Conservation (phyloP, 2,113 vertebrate species). For the Sander vitreus region DNA sequence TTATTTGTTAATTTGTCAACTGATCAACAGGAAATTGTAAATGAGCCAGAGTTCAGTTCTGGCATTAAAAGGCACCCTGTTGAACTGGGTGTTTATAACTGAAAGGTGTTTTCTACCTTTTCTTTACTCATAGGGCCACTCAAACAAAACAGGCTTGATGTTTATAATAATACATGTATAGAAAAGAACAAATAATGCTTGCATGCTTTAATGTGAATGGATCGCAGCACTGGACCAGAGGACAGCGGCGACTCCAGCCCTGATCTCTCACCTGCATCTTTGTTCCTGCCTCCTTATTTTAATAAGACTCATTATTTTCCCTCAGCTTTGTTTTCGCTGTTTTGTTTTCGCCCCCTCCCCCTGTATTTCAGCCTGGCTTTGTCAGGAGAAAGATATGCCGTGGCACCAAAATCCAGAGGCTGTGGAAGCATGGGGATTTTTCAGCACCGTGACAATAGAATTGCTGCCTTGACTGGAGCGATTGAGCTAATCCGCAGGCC, state of each 20-base stretch:
- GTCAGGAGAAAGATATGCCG: constrained; percentile 96
- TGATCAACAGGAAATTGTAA: constrained; percentile 24
- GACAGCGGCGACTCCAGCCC: constrained; percentile 87
- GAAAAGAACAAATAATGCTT: constrained; percentile 11
- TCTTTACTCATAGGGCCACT: constrained; percentile 5
- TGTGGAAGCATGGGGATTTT: constrained; percentile 95
- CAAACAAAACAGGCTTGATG: constrained; percentile 38
- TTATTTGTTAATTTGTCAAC: constrained; percentile 5
- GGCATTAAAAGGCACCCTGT: constrained; percentile 29
- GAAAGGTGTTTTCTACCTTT: constrained; percentile 39
- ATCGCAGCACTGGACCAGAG: constrained; percentile 79
- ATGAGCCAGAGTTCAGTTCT: not conserved
- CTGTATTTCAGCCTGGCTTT: constrained; percentile 92
- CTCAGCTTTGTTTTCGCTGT: constrained; percentile 89
- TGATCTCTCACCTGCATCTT: constrained; percentile 98
- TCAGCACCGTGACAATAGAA: constrained; percentile 95
- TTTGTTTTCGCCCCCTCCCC: constrained; percentile 73
- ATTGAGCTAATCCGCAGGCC: constrained; percentile 98
- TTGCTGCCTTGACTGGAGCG: constrained; percentile 97
- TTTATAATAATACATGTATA: constrained; percentile 26
- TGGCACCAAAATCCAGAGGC: constrained; percentile 91
- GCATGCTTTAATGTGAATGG: constrained; percentile 58
- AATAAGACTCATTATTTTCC: constrained; percentile 92
- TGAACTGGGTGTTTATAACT: constrained; percentile 9
- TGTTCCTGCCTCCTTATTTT: constrained; percentile 80